Evolutionary conservation across 2,113 vertebrate genomes (phyloP), one percentile per base, ranked within the genome.

Genomic region (Chunga burmeisteri): DNA sequence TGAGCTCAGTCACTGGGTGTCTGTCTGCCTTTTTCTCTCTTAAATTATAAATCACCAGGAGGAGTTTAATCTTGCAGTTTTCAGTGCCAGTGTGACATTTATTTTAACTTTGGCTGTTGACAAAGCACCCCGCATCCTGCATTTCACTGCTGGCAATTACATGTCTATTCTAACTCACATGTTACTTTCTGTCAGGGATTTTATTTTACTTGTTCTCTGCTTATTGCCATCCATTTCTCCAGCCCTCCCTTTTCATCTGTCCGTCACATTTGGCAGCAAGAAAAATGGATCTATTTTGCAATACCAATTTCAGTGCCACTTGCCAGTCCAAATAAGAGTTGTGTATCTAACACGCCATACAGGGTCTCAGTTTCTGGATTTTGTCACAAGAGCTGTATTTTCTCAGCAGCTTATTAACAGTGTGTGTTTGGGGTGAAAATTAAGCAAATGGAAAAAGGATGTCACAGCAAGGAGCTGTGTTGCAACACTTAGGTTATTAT

Each of bases 401-500:
- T 94, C 95, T 95, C 95, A 95, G 87, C 95, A 95, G 95, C 93
- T 97, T 97, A 96, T 97, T 97, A 97, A 96, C 91, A 94, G 94
- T 71, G 53, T 95, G 94, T 94, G 67, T 95, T 96, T 96, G 81
- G 94, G 96, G 95, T 82, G 94, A 92, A 96, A 97, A 94, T 96
- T 89, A 96, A 94, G 90, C 95, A 97, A 96, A 97, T 97, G 96
- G 96, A 96, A 94, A 94, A 97, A 96, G 88, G 94, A 96, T 96
- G 97, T 97, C 95, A 97, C 91, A 94, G 93, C 93, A 94, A 97
- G 93, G 93, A 97, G 85, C 92, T 90, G 84, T 90, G 86, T 96
- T 97, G 96, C 94, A 97, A 96, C 95, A 97, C 93, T 97, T 96
- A 93, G 86, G 79, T 97, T 97, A 96, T 98, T 97, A 97, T 95